phyloP scores from a whole-genome alignment of 2,797 vertebrate species.

The Eremophila alpestris region DNA sequence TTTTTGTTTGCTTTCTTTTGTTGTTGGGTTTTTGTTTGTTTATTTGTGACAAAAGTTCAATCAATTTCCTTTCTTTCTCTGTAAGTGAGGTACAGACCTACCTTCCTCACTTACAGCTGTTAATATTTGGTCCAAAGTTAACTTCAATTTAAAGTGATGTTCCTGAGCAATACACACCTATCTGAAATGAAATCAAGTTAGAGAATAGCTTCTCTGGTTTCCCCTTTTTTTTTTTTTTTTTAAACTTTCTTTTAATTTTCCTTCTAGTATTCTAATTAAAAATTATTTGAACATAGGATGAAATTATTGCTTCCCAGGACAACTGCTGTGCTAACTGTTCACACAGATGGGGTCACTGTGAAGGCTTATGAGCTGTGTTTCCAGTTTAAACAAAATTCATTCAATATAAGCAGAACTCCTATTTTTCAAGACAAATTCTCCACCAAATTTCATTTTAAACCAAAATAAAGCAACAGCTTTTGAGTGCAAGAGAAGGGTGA shows the following conservation, averaged over 20 bases:
- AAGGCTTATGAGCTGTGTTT: neutral
- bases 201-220: neutral
- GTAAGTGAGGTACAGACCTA: neutral
- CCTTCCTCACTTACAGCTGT: neutral
- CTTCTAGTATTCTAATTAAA: neutral
- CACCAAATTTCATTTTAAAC: neutral
- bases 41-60: neutral
- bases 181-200: neutral
- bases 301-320: neutral
- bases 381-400: neutral
- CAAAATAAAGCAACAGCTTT: neutral
- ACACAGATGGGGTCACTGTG: neutral
- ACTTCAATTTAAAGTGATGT: neutral
- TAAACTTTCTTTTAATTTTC: no score
- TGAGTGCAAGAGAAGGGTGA: constrained; percentile 38
- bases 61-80: neutral
- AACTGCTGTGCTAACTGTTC: constrained; percentile 10
- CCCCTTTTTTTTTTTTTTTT: neutral
- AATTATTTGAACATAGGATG: neutral
- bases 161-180: neutral
- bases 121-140: neutral
- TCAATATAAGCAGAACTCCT: neutral
- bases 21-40: neutral
- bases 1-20: neutral
- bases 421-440: constrained; percentile 17